Conservation (phyloP, 64 coral and sea anemone species). For the Anthopleura sola region DNA sequence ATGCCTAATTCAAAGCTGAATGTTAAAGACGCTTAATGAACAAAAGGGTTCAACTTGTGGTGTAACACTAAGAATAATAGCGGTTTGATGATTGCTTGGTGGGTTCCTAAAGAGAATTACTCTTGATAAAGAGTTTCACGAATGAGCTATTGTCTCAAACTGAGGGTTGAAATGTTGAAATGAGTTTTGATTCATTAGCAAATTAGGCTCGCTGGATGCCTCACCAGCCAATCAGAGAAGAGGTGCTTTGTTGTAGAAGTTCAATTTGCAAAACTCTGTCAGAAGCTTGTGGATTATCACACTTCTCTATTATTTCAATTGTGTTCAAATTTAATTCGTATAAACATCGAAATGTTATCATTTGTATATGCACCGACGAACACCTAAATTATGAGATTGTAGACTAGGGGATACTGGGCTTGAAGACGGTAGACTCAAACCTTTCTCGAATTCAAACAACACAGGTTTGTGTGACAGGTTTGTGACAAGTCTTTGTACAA, state of each 20-base stretch:
- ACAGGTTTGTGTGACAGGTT: constrained; percentile 13
- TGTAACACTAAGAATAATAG: not conserved
- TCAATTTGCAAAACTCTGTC: not conserved
- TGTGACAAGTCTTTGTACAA: constrained; percentile 41
- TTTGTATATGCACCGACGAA: not conserved
- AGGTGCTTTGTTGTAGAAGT: not conserved
- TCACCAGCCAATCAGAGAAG: not conserved
- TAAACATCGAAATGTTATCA: not conserved
- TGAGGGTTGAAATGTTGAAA: not conserved
- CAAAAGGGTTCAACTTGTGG: not conserved
- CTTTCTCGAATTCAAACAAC: constrained; percentile 36
- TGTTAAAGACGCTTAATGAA: not conserved
- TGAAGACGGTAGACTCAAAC: not conserved
- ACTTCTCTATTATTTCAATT: not conserved
- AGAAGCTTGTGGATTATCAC: not conserved
- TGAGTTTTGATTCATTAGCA: constrained; percentile 1
- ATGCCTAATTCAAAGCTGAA: not conserved
- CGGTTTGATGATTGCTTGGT: not conserved
- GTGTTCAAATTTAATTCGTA: not conserved
- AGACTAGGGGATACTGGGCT: not conserved
- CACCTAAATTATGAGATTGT: not conserved
- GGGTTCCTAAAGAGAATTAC: not conserved
- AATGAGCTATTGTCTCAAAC: not conserved
- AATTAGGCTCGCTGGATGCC: not conserved
- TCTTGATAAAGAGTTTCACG: not conserved